Conservation (phyloP, 2,797 vertebrate genomes). For the Sylvilagus floridanus region DNA sequence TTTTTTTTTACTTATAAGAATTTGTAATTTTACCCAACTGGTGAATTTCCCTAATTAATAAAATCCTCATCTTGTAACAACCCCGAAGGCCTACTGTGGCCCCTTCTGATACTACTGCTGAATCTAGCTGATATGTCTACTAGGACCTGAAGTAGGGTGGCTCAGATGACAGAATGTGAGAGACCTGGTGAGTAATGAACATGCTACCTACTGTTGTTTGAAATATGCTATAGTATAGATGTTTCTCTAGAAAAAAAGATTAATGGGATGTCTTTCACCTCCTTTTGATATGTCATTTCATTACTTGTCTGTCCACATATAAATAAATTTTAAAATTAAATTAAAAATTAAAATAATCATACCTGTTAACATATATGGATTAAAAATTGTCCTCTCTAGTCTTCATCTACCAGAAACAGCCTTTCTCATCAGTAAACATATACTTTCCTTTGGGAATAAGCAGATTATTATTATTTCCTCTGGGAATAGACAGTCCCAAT, state of each 20-base stretch:
- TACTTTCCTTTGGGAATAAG: not conserved
- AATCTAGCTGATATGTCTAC: not conserved
- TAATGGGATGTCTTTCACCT: not conserved
- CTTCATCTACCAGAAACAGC: not conserved
- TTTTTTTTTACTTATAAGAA: constrained; percentile 81
- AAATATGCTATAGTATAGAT: not conserved
- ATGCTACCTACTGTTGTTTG: not conserved
- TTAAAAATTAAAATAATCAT: not conserved
- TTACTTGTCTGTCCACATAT: not conserved
- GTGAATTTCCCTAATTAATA: constrained; percentile 75
- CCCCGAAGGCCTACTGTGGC: not conserved
- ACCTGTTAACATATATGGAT: not conserved
- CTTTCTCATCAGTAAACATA: not conserved
- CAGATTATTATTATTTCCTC: not conserved
- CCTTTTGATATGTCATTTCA: not conserved
- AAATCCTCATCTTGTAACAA: constrained; percentile 66
- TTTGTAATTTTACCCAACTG: constrained; percentile 72
- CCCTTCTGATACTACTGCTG: not conserved
- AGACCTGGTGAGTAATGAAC: not conserved
- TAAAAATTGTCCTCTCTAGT: not conserved
- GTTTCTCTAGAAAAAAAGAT: not conserved
- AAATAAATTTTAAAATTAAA: not conserved
- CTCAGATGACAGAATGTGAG: not conserved
- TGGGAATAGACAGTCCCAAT: not conserved
- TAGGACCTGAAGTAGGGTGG: not conserved